These are phyloP conservation scores for Cyrtorhinus lividipennis DNA, from an alignment of 1,140 invertebrate species.

Conservation along the genomic window DNA sequence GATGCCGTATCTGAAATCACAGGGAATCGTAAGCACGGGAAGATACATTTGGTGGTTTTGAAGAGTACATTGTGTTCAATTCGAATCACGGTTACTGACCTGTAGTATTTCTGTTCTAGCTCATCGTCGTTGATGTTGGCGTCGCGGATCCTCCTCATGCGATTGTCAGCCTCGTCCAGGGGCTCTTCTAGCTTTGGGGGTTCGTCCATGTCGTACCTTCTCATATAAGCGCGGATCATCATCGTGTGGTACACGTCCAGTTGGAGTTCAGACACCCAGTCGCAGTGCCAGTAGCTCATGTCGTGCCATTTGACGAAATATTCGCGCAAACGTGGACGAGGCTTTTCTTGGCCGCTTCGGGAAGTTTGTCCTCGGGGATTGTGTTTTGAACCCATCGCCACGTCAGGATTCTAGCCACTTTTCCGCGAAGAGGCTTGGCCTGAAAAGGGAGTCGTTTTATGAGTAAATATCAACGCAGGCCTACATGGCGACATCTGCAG, in stretches of 20 bases:
- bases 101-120: slow-evolving; percentile 74
- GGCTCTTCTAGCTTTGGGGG: slow-evolving; percentile 93
- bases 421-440: slow-evolving; percentile 66
- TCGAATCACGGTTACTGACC: too few relatives aligned
- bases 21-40: background rate
- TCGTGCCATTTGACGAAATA: slow-evolving; percentile 98
- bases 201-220: slow-evolving; percentile 96
- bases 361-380: slow-evolving; percentile 36
- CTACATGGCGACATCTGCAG: too few relatives aligned
- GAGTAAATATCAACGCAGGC: background rate
- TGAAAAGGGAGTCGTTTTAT: slow-evolving; percentile 25
- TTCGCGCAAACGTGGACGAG: slow-evolving; percentile 53
- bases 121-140: slow-evolving; percentile 42
- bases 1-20: slow-evolving; percentile 64
- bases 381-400: slow-evolving; percentile 73
- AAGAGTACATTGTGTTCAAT: too few relatives aligned
- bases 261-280: slow-evolving; percentile 88
- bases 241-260: slow-evolving; percentile 94
- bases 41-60: too few relatives aligned
- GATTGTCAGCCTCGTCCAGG: slow-evolving; percentile 56
- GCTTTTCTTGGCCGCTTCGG: slow-evolving; percentile 36
- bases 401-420: slow-evolving; percentile 89
- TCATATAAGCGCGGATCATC: slow-evolving; percentile 84
- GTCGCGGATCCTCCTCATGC: slow-evolving; percentile 50
- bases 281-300: slow-evolving; percentile 96